Percentiles rank a stretch among this genome's conserved stretches.
phyloP scores from a whole-genome alignment of 1,140 invertebrate species.

The Papilio glaucus region DNA sequence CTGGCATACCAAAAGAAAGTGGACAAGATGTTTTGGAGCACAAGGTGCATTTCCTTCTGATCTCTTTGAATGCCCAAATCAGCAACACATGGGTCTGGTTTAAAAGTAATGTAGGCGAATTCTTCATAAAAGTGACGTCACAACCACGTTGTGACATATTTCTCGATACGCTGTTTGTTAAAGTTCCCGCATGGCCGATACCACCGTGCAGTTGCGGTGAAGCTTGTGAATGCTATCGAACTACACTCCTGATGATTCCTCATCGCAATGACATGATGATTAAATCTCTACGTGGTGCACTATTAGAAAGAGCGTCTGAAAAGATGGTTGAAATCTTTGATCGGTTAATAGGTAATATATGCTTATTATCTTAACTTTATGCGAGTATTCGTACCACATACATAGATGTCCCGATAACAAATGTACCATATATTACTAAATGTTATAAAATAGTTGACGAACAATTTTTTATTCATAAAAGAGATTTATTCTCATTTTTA shows the following conservation, averaged over 20 bases:
- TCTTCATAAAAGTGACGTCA: constrained; percentile 70
- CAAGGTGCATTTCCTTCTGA: constrained; percentile 68
- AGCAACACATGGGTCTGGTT: constrained; percentile 75
- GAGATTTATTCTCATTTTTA: too few relatives aligned
- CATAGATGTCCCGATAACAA: background rate
- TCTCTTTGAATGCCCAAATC: constrained; percentile 66
- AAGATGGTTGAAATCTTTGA: constrained; percentile 72
- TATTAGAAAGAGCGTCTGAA: constrained; percentile 65
- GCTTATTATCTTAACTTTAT: background rate
- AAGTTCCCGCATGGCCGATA: constrained; percentile 62
- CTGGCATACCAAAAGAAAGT: constrained; percentile 61
- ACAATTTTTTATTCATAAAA: too few relatives aligned
- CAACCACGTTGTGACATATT: constrained; percentile 71
- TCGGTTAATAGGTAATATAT: constrained; percentile 58
- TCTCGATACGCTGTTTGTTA: constrained; percentile 66
- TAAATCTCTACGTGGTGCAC: constrained; percentile 64
- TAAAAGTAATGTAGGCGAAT: constrained; percentile 65
- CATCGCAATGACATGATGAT: constrained; percentile 72
- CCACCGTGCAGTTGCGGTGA: constrained; percentile 74
- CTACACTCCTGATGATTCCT: constrained; percentile 66
- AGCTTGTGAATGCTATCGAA: constrained; percentile 70
- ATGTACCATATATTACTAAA: too few relatives aligned
- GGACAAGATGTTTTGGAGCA: constrained; percentile 62
- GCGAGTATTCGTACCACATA: background rate
- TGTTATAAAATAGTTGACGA: too few relatives aligned